Base-by-base conservation (phyloP, 1,140 invertebrate genomes). In the Hyles vespertilio region DNA sequence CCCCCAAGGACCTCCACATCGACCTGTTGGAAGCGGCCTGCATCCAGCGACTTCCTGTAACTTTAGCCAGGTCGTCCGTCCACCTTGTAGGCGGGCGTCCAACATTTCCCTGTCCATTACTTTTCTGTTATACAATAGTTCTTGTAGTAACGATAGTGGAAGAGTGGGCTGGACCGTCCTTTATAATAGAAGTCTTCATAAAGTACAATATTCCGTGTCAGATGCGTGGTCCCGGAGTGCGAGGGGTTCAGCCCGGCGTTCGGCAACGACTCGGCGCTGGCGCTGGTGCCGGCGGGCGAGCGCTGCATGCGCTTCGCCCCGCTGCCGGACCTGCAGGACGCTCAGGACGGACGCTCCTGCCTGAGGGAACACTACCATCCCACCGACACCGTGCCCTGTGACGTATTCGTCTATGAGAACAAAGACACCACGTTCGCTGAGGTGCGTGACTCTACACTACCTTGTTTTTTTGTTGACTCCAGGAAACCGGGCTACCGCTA, bases 161-260 rank as follows among this genome's bases (percentile, higher is more conserved):
- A 22, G 1, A 22, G 22, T 22, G 22, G 22, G 22, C 2, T 2
- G 2, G 46, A n/a, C 3, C 8, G 8, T 40, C 36, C 36, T 40
- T 40, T 40, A 40, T 8, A 40, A 8, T 11, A 48, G 11, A 48
- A 48, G 46, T 5, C 7, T n/a, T 5, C 12, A 48, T 2, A 47
- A 3, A 1, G 22, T 22, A 47, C 12, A 55, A 49, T 58, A 40
- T 4, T 51, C 6, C 2, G 40, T 59, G 8, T 63, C 65, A 92
- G 91, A 58, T 92, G 91, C 60, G 51, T 84, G 7, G 79, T 91
- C 3, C 81, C 89, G 5, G 91, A 91, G 65, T 91, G 91, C 70
- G 91, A 91, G 50, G 61, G 74, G 46, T 32, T 56, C 4, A 46
- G 48, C 8, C 54, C 51, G 2, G 68, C 70, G 51, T 70, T 78